These are phyloP conservation scores for Crossaster papposus DNA, from an alignment of 53 echinoderm and acorn worm genomes.

Conservation along the genomic window DNA sequence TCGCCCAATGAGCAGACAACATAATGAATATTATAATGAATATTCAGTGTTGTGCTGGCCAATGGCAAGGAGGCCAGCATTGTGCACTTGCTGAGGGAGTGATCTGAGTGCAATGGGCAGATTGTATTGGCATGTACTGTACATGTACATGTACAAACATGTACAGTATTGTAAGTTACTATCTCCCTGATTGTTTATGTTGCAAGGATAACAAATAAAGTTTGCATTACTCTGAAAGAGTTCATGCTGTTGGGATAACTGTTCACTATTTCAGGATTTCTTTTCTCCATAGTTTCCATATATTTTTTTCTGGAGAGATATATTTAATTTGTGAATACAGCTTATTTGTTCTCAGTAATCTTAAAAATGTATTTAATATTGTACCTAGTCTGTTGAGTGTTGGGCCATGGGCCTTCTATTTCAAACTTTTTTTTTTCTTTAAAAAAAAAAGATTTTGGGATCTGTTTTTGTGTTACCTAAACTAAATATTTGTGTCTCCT, in stretches of 20 bases:
- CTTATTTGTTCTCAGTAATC: too few relatives aligned
- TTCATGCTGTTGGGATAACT: not conserved
- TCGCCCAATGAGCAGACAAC: conserved; percentile 17
- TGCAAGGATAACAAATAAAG: not conserved
- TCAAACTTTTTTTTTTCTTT: too few relatives aligned
- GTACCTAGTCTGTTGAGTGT: too few relatives aligned
- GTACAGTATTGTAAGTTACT: too few relatives aligned
- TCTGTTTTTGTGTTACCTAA: too few relatives aligned
- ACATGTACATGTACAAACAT: too few relatives aligned
- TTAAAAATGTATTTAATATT: too few relatives aligned
- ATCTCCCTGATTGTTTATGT: not conserved
- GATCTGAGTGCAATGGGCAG: not conserved
- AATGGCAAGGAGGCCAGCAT: not conserved
- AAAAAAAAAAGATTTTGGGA: too few relatives aligned
- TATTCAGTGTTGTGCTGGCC: conserved; percentile 17
- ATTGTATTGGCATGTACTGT: not conserved
- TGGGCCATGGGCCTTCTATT: too few relatives aligned
- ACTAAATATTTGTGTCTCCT: too few relatives aligned
- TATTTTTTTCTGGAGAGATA: not conserved
- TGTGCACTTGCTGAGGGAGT: conserved; percentile 24
- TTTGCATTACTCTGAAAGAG: not conserved
- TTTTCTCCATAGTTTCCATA: not conserved
- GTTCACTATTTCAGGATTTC: not conserved
- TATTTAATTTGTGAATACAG: too few relatives aligned
- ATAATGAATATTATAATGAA: conserved; percentile 10